Percentiles rank a stretch among this genome's conserved stretches.
Conservation (phyloP, 2,113 vertebrate genomes). For the Etheostoma spectabile region DNA sequence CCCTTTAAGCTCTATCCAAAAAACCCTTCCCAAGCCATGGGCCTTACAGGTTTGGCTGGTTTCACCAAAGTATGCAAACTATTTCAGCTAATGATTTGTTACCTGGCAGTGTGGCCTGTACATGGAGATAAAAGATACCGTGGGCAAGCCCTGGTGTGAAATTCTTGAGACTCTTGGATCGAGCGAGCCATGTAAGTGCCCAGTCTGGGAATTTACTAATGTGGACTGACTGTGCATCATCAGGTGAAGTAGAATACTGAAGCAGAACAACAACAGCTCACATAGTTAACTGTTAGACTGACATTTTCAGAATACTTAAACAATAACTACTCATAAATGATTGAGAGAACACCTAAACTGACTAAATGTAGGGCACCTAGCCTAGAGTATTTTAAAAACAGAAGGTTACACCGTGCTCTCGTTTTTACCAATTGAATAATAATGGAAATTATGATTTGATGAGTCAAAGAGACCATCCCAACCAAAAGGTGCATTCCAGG, state of each 20-base stretch:
- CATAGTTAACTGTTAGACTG: slow-evolving; percentile 33
- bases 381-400: slow-evolving; percentile 46
- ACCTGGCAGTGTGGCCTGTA: slow-evolving; percentile 15
- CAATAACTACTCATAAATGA: slow-evolving; percentile 29
- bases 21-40: slow-evolving; percentile 57
- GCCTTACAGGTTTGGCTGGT: slow-evolving; percentile 77
- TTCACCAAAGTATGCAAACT: slow-evolving; percentile 52
- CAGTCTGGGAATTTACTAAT: slow-evolving; percentile 67
- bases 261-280: slow-evolving; percentile 40
- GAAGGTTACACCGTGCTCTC: slow-evolving; percentile 75
- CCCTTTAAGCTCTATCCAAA: slow-evolving; percentile 59
- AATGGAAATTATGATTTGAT: slow-evolving; percentile 32
- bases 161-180: slow-evolving; percentile 41
- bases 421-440: slow-evolving; percentile 29
- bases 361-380: slow-evolving; percentile 75
- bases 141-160: slow-evolving; percentile 5
- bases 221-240: slow-evolving; percentile 56
- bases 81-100: slow-evolving; percentile 53
- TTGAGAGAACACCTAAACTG: slow-evolving; percentile 54
- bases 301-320: slow-evolving; percentile 31
- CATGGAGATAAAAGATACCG: slow-evolving; percentile 28
- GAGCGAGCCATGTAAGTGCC: slow-evolving; percentile 71
- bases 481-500: slow-evolving; percentile 40
- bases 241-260: slow-evolving; percentile 29
- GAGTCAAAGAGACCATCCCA: slow-evolving; percentile 44